Evolutionary conservation across 2,797 vertebrate species (phyloP).

Genomic region (Tympanoctomys barrerae): DNA sequence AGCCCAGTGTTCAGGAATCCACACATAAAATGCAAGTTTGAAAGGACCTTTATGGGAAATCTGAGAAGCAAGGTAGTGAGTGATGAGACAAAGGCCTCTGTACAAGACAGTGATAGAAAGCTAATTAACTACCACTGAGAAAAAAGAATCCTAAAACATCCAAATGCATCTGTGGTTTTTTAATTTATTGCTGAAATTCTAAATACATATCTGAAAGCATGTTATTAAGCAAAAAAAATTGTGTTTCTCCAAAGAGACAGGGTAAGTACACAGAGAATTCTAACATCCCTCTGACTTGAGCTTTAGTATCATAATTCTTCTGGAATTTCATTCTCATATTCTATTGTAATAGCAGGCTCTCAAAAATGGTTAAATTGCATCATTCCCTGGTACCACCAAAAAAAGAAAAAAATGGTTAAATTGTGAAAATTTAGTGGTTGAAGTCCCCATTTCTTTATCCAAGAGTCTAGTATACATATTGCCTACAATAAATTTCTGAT

Average conservation of each 20-base stretch:
- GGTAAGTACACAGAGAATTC: neutral
- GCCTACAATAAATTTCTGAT: neutral
- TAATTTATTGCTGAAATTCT: neutral
- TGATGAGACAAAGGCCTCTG: neutral
- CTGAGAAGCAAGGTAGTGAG: neutral
- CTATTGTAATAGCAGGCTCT: neutral
- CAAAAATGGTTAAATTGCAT: neutral
- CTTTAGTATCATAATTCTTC: neutral
- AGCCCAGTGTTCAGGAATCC: slow-evolving; percentile 30
- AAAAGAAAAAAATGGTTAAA: too few relatives aligned
- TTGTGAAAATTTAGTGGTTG: neutral
- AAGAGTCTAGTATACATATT: neutral
- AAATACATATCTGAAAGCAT: neutral
- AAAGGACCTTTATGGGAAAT: slow-evolving; percentile 34
- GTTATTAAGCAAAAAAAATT: neutral
- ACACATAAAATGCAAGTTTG: slow-evolving; percentile 12
- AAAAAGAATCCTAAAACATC: neutral
- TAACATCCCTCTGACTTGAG: neutral
- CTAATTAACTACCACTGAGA: neutral
- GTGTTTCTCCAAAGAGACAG: neutral
- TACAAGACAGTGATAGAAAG: neutral
- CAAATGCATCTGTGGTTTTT: neutral
- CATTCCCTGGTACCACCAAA: too few relatives aligned
- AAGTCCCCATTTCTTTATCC: neutral
- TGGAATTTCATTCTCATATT: slow-evolving; percentile 6